Evolutionary conservation across 2,113 vertebrate species (phyloP), one percentile per base, ranked within the genome.

Genomic region (Malurus melanocephalus): DNA sequence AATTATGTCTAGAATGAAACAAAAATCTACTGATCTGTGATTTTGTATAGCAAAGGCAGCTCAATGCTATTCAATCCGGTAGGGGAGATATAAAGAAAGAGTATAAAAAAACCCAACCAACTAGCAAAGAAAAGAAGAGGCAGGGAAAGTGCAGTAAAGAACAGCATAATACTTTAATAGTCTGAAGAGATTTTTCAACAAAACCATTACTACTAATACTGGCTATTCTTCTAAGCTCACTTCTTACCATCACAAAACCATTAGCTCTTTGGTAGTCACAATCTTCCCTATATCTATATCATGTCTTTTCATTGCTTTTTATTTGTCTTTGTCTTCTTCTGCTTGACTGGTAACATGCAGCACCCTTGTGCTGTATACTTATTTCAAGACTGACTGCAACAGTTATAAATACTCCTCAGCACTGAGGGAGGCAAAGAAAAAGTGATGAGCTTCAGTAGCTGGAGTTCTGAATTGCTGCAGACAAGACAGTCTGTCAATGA

Each of bases 1-100:
- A 95, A 93, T 97, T 97, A 97, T 92, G 92, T 88, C 95, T 94
- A 77, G 88, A 95, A 95, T 21, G 94, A 96, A 97, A 96, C 88
- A 96, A 96, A 93, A 97, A 96, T 93, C 90, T 68, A 92, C 77
- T 60, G 84, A 96, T 94, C 94, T 90, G 91, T 78, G 95, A 94
- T 95, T 96, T 94, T 93, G 90, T 87, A 87, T 87, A 88, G 92
- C 22, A 28, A 96, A 96, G 96, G 89, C 86, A 94, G 92, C 80
- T 96, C 95, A 90, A 38, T 13, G 76, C 85, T 95, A 79, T 96
- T 97, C 94, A 95, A 67, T 96, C 78, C 78, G 71, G 65, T 87
- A 75, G 87, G 85, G 96, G 86, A 96, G 84, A 94, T 77, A 57
- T 46, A 90, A 93, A 96, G 92, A 93, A 93, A 93, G 80, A 93